Base-by-base conservation (phyloP, 2,797 vertebrate species). In the Chaenodraco wilsoni region DNA sequence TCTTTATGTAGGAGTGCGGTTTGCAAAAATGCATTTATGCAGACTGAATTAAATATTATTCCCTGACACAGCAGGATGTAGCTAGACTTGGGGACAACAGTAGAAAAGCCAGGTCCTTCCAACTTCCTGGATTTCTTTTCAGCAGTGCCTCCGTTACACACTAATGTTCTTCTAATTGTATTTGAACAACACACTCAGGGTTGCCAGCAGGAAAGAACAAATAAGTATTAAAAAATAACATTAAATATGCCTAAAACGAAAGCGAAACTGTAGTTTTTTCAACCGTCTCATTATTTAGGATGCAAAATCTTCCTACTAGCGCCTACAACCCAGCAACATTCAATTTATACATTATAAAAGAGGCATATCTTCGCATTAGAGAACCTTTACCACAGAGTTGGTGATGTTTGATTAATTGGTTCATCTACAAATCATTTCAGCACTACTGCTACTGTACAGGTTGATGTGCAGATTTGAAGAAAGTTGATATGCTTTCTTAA, bases 41-140 rank as follows among this genome's bases (percentile, higher is more conserved):
- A 85, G 55, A 76, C 82, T 72, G 79, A 88, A 90, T 87, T 83
- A 87, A 90, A 87, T 84, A 85, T 86, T 88, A 85, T 92, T 87
- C 79, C 84, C 83, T 87, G 82, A 88, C 85, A 58, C 88, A 87
- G 88, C 88, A 85, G 84, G 91, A 83, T 79, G 14, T 46, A 76
- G 73, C 75, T 46, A 76, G 72, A 86, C 76, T 75, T 76, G 3
- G 56, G 84, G 73, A 85, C 74, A 70, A 66, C 78, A 83, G 83
- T 88, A 85, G 72, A 85, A 81, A 81, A 78, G 66, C 72, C 61
- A 3, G 40, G 70, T 69, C 79, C 58, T 64, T 83, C 64, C 74
- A 66, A 79, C 64, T 84, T 82, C 77, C 65, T 52, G 19, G 64
- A 78, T 70, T 81, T 84, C 73, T 82, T 78, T 88, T 79, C 66